A percentile compares a stretch with the other conserved stretches of the same genome.
These are phyloP conservation scores for Scelioninae gen. 1 DNA, from an alignment of 2,888 invertebrate species.

Conservation along the genomic window DNA sequence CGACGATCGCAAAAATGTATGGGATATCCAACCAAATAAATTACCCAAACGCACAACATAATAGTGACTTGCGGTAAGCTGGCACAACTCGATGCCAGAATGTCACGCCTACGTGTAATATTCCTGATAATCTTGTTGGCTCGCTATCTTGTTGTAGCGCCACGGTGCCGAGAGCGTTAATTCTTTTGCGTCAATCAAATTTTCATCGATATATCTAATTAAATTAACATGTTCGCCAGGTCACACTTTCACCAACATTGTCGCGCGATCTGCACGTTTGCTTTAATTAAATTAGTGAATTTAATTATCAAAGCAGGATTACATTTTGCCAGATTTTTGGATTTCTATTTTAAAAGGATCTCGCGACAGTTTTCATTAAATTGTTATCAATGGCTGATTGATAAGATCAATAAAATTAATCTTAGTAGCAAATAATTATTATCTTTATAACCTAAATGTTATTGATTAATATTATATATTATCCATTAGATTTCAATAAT, in stretches of 20 bases:
- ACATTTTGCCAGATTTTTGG: no score
- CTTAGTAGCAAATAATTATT: no score
- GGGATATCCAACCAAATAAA: slow-evolving; percentile 51
- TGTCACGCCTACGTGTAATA: slow-evolving; percentile 65
- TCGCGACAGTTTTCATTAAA: no score
- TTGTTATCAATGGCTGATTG: no score
- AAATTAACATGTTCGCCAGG: slow-evolving; percentile 30
- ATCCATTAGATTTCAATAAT: no score
- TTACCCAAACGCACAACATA: slow-evolving; percentile 48
- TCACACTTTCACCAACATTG: slow-evolving; percentile 25
- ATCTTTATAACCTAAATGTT: no score
- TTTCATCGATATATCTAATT: slow-evolving; percentile 34
- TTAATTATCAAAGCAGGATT: slow-evolving; percentile 16
- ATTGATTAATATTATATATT: no score
- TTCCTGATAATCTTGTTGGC: slow-evolving; percentile 64
- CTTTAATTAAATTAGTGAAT: background rate
- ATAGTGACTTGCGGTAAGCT: slow-evolving; percentile 52
- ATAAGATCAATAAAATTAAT: no score
- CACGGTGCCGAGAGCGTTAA: slow-evolving; percentile 23
- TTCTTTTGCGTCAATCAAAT: slow-evolving; percentile 50
- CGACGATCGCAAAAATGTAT: slow-evolving; percentile 42
- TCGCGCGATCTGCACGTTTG: slow-evolving; percentile 8
- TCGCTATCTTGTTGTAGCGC: slow-evolving; percentile 44
- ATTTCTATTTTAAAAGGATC: no score
- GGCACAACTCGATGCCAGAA: slow-evolving; percentile 63